Base-by-base conservation (phyloP, 2,888 invertebrate genomes). In the Amitus sp. region DNA sequence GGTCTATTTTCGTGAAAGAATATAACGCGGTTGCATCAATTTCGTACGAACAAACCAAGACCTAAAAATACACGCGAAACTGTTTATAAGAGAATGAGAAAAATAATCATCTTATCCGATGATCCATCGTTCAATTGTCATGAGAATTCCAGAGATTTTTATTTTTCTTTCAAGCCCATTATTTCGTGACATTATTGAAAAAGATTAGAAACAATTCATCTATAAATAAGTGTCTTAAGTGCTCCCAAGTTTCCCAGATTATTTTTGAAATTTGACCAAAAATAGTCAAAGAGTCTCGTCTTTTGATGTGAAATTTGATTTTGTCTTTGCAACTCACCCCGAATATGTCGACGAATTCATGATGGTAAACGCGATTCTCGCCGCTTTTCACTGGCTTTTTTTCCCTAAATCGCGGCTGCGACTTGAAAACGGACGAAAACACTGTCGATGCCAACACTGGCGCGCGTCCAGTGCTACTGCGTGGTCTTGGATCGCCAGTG, bases 391-490 rank as follows among this genome's bases (percentile, higher is more conserved):
- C 48, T 56, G 45, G 52, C 37, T 33, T 30, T 46, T 45, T 17
- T 10, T 18, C 27, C 20, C 46, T 23, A 48, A 58, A 55, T 46
- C 52, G 30, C 39, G 57, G 50, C 33, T 40, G 49, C 53, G 54
- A 65, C 40, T 52, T 61, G 55, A 65, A 58, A 61, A 49, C 49
- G 55, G 45, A 55, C 52, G 52, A 62, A n/a, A n/a, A 59, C 58
- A 69, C 72, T 57, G 45, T 39, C 75, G 76, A 77, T 75, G 73
- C 73, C 73, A 73, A 76, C 72, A 72, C 75, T 73, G 68, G 69
- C 76, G 71, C 78, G 75, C 73, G 72, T 70, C 70, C 74, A 73
- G 71, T 72, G 72, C 77, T 74, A 78, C 79, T 78, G 73, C 67
- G 56, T 54, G 57, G 54, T 57, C 56, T 58, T 51, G 47, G 56